phyloP scores from a whole-genome alignment of 2,888 invertebrate species.

The Ypsolopha sequella region DNA sequence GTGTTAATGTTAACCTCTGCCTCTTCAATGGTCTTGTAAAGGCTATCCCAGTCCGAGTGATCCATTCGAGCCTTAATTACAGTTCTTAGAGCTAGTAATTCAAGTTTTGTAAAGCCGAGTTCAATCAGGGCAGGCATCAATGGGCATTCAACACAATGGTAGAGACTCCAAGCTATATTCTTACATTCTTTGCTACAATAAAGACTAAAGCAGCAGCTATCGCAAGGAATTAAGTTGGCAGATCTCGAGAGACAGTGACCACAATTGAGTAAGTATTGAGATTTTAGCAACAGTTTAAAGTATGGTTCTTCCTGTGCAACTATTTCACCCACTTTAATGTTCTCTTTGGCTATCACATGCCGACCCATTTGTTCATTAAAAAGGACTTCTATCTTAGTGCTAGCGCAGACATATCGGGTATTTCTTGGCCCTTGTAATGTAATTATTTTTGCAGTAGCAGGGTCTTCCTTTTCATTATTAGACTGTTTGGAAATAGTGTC shows the following conservation, averaged over 20 bases:
- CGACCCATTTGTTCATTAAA: constrained; percentile 74
- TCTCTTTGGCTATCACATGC: constrained; percentile 75
- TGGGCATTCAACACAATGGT: constrained; percentile 84
- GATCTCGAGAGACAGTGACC: constrained; percentile 74
- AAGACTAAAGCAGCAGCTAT: constrained; percentile 72
- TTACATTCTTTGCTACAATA: constrained; percentile 78
- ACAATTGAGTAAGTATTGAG: constrained; percentile 72
- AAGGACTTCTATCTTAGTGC: constrained; percentile 72
- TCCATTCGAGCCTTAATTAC: constrained; percentile 48
- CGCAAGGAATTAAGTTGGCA: constrained; percentile 74
- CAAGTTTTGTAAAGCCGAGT: constrained; percentile 75
- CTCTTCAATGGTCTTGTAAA: constrained; percentile 30
- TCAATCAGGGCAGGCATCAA: constrained; percentile 72
- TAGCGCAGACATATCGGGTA: constrained; percentile 71
- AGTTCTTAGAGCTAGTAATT: constrained; percentile 76
- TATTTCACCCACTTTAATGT: constrained; percentile 81
- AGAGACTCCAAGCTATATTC: constrained; percentile 71
- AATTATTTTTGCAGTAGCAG: constrained; percentile 15
- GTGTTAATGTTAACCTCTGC: constrained; percentile 41
- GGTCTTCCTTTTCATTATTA: not conserved
- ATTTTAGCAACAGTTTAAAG: constrained; percentile 53
- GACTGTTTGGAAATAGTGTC: constrained; percentile 17
- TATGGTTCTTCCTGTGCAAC: constrained; percentile 84
- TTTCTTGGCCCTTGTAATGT: constrained; percentile 31
- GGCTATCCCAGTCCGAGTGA: constrained; percentile 31